Evolutionary conservation across 2,888 invertebrate species (phyloP).

Genomic region (Stenoptilia bipunctidactyla): DNA sequence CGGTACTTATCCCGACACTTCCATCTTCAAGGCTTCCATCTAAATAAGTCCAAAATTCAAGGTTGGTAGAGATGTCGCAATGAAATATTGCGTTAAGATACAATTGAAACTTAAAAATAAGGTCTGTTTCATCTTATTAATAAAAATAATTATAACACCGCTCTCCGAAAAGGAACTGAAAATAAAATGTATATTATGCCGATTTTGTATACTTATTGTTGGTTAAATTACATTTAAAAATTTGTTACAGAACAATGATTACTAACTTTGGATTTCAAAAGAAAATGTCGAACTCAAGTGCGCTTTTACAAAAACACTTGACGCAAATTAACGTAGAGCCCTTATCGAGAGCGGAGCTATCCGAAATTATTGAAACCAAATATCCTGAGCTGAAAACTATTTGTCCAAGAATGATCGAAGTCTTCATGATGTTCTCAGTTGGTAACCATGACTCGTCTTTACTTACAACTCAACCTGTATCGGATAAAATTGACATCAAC

Average conservation of each 20-base stretch:
- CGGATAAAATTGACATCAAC: constrained; percentile 26
- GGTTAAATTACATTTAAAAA: too few relatives aligned
- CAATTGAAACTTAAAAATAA: too few relatives aligned
- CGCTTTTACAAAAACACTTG: constrained; percentile 85
- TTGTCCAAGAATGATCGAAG: constrained; percentile 82
- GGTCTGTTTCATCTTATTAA: too few relatives aligned
- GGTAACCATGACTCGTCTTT: constrained; percentile 73
- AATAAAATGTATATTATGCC: too few relatives aligned
- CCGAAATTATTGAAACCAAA: constrained; percentile 76
- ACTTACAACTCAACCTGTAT: constrained; percentile 38
- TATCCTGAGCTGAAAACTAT: constrained; percentile 82
- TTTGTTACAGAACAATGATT: constrained; percentile 63
- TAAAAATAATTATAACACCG: too few relatives aligned
- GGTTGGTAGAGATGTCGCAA: too few relatives aligned
- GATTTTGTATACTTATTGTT: too few relatives aligned
- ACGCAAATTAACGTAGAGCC: constrained; percentile 86
- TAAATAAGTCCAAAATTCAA: too few relatives aligned
- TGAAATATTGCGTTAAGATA: too few relatives aligned
- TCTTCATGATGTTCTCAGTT: constrained; percentile 84
- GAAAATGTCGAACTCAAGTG: constrained; percentile 74
- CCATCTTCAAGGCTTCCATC: too few relatives aligned
- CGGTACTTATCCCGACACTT: too few relatives aligned
- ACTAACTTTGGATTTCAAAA: constrained; percentile 74
- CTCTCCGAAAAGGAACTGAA: too few relatives aligned
- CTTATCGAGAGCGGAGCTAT: constrained; percentile 80